phyloP scores from a whole-genome alignment of 2,888 invertebrate genomes.

The Poecilobothrus nobilitatus region DNA sequence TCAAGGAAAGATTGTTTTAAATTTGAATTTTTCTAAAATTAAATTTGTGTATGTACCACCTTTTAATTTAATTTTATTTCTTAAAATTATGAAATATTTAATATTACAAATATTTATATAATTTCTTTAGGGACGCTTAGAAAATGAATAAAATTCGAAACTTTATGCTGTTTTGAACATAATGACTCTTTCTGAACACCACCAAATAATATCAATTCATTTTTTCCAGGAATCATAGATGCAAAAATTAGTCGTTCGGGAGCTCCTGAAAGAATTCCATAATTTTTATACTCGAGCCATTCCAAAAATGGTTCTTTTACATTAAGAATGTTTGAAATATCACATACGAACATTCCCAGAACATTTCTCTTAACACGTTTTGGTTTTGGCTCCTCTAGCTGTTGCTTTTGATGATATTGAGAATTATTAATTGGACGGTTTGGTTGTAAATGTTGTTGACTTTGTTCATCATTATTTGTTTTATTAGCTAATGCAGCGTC shows the following conservation, averaged over 20 bases:
- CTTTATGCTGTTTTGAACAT: slow-evolving; percentile 55
- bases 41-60: not conserved
- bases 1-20: not conserved
- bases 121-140: slow-evolving; percentile 63
- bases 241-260: slow-evolving; percentile 89
- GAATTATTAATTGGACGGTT: slow-evolving; percentile 24
- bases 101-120: slow-evolving; percentile 45
- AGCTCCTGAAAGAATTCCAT: slow-evolving; percentile 56
- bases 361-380: slow-evolving; percentile 59
- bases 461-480: slow-evolving; percentile 23
- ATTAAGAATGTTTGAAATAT: slow-evolving; percentile 63
- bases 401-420: slow-evolving; percentile 20
- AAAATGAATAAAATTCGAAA: slow-evolving; percentile 70
- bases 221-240: slow-evolving; percentile 78
- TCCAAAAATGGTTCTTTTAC: slow-evolving; percentile 48
- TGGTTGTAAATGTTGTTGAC: slow-evolving; percentile 25
- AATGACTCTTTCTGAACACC: slow-evolving; percentile 77
- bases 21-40: not conserved
- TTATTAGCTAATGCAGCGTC: slow-evolving; percentile 1
- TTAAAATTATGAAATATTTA: too few species aligned
- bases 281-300: slow-evolving; percentile 48
- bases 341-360: slow-evolving; percentile 76
- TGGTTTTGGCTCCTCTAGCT: slow-evolving; percentile 42
- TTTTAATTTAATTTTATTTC: too few species aligned
- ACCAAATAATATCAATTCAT: slow-evolving; percentile 93